Base-by-base conservation (phyloP, 2,888 invertebrate species). In the Eupithecia tripunctaria region DNA sequence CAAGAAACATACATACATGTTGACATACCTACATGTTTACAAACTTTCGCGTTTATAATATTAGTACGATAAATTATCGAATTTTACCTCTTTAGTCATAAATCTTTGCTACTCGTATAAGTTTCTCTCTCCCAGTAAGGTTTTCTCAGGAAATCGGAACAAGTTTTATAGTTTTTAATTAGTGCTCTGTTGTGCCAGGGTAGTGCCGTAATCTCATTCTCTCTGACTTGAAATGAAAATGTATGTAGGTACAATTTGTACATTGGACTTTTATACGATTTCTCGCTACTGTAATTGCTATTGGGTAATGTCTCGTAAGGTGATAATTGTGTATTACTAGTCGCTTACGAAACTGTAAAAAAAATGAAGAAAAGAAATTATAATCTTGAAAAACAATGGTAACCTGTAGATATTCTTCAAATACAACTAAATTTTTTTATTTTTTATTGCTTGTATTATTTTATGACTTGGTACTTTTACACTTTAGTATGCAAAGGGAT, bases 141-240 rank as follows among this genome's bases (percentile, higher is more conserved):
- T 70, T 21, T 62, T 67, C 41, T 59, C 51, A 60, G 47, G 56
- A n/a, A 72, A 72, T 21, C 69, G 38, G 51, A 63, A 47, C 64
- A 70, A 29, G 59, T 29, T 56, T 25, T 21, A 29, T 60, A 60
- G 64, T 67, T 73, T 73, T 74, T 74, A 74, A 74, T 71, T 71
- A 71, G 74, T 51, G 27, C 38, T 36, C 67, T 63, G 67, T 65
- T 38, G 67, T 70, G 67, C 68, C 60, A 43, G 67, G n/a, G 21
- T n/a, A 18, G 32, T 25, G 21, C 64, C 14, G 73, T 51, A 71
- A 70, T 74, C 60, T 71, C 18, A 70, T 74, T 74, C 60, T 27
- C 67, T 65, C n/a, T 47, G 68, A 72, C 71, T 67, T 59, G 43
- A 70, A 74, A 71, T 71, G 69, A 75, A 72, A 72, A 70, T 69